These are phyloP conservation scores for Myathropa florea DNA, from an alignment of 2,888 invertebrate genomes.

Conservation along the genomic window DNA sequence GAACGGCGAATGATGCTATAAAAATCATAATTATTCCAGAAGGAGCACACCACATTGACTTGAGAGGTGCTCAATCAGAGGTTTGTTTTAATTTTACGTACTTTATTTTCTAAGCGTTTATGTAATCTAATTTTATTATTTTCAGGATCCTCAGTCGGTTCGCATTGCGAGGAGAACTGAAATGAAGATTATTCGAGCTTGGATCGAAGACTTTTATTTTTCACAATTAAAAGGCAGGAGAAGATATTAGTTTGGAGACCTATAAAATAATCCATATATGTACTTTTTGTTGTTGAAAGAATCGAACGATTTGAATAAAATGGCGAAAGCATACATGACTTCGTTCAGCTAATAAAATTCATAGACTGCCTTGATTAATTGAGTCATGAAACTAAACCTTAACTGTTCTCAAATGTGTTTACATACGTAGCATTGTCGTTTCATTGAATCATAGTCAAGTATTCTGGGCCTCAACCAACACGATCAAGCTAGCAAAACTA, in stretches of 20 bases:
- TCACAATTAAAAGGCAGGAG: conserved; percentile 14
- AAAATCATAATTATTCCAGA: conserved; percentile 88
- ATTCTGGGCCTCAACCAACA: too few relatives aligned
- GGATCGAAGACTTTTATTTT: conserved; percentile 46
- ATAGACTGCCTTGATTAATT: too few relatives aligned
- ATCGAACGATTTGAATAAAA: background rate
- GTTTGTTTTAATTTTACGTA: conserved; percentile 32
- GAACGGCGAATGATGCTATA: conserved; percentile 85
- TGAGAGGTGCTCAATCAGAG: conserved; percentile 82
- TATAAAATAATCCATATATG: background rate
- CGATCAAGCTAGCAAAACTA: too few relatives aligned
- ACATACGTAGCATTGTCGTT: too few relatives aligned
- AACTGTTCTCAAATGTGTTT: too few relatives aligned
- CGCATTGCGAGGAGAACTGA: conserved; percentile 75
- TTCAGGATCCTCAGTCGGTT: conserved; percentile 76
- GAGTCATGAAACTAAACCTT: too few relatives aligned
- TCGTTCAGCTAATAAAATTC: too few relatives aligned
- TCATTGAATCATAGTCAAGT: too few relatives aligned
- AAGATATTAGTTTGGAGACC: background rate
- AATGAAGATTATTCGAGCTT: conserved; percentile 75
- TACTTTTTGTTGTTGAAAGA: background rate
- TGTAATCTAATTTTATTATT: conserved; percentile 59
- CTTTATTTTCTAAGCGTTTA: background rate
- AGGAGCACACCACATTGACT: conserved; percentile 93
- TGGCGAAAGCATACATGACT: too few relatives aligned